phyloP scores from a whole-genome alignment of 1,140 invertebrate species.

The Popillia japonica region DNA sequence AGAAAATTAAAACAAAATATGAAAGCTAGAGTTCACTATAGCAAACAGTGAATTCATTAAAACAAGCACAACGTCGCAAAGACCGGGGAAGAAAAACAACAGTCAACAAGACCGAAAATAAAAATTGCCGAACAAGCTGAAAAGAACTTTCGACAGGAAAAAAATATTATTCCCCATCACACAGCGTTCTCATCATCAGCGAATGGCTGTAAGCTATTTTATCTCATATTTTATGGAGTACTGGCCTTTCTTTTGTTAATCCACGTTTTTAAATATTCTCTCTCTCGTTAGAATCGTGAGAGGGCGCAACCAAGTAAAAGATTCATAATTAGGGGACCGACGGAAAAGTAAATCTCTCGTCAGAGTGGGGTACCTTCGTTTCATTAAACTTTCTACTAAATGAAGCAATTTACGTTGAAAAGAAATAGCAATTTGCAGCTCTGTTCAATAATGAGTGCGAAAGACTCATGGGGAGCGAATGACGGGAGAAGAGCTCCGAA shows the following conservation, averaged over 20 bases:
- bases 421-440: constrained; percentile 50
- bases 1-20: not conserved
- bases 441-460: constrained; percentile 46
- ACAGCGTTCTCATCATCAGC: constrained; percentile 32
- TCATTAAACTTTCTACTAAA: constrained; percentile 47
- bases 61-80: not conserved
- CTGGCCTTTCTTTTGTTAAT: constrained; percentile 44
- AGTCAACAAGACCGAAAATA: constrained; percentile 24
- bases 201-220: constrained; percentile 39
- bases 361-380: constrained; percentile 43
- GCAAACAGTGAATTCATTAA: constrained; percentile 9
- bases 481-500: constrained; percentile 16
- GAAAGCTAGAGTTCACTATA: not conserved
- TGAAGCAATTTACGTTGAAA: constrained; percentile 51
- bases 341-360: constrained; percentile 43
- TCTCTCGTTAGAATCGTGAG: constrained; percentile 34
- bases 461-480: constrained; percentile 22
- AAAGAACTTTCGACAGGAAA: not conserved
- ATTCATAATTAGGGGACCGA: constrained; percentile 44
- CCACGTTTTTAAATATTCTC: constrained; percentile 44
- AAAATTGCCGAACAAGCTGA: constrained; percentile 31
- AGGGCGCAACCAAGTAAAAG: constrained; percentile 43
- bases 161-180: constrained; percentile 32
- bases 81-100: constrained; percentile 10
- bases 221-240: constrained; percentile 41